These are phyloP conservation scores for Sphenopsis melanotis DNA, from an alignment of 2,797 vertebrate species.

Conservation along the genomic window DNA sequence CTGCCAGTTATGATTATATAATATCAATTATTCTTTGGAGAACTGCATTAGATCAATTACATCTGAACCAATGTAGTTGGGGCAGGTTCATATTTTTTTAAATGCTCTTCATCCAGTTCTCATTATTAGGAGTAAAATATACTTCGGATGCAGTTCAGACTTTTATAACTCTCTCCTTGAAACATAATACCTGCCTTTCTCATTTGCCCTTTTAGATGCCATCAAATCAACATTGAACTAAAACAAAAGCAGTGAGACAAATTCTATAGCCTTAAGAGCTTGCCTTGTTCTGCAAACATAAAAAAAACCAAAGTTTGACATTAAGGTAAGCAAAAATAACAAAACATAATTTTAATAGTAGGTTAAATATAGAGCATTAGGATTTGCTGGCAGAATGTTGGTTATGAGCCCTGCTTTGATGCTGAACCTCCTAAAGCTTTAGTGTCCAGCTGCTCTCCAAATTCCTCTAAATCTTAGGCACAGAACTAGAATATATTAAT, in stretches of 20 bases:
- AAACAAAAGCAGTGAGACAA: neutral
- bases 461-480: conserved; percentile 29
- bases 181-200: conserved; percentile 17
- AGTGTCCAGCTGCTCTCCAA: neutral
- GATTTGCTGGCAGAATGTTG: conserved; percentile 5
- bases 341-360: conserved; percentile 16
- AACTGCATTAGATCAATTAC: conserved; percentile 68
- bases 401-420: neutral
- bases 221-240: neutral
- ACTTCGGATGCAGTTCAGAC: conserved; percentile 58
- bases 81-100: conserved; percentile 68
- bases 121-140: conserved; percentile 71
- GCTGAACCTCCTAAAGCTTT: neutral
- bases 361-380: conserved; percentile 13
- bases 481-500: neutral
- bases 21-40: conserved; percentile 75
- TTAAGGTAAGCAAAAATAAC: conserved; percentile 8
- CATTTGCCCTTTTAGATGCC: conserved; percentile 16
- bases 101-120: conserved; percentile 66
- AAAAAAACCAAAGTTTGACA: neutral
- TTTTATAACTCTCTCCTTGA: conserved; percentile 57
- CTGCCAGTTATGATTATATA: conserved; percentile 77
- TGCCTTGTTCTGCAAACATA: neutral
- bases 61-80: conserved; percentile 50
- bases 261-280: neutral